Conservation (phyloP, 2,888 invertebrate species). For the Phlogophora meticulosa region DNA sequence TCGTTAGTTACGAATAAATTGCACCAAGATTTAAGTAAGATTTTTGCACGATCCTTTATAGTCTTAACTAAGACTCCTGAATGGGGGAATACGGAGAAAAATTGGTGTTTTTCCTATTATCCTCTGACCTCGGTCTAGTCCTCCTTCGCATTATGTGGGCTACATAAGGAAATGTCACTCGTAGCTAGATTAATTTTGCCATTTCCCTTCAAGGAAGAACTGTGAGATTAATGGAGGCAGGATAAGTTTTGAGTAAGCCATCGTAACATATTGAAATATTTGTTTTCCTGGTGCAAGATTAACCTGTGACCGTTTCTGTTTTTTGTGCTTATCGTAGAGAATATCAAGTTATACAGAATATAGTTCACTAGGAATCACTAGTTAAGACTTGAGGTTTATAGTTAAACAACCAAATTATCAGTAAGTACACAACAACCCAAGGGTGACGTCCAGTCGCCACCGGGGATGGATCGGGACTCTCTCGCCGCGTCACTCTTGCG, state of each 20-base stretch:
- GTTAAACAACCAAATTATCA: no score
- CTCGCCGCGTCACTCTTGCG: no score
- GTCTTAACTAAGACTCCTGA: conserved; percentile 7
- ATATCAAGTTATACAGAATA: no score
- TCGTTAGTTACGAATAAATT: conserved; percentile 22
- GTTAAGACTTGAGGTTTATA: no score
- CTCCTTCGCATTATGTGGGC: conserved; percentile 1
- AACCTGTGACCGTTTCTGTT: no score
- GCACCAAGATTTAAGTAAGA: conserved; percentile 8
- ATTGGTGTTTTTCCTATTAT: conserved; percentile 21
- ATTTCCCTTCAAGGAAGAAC: conserved; percentile 1
- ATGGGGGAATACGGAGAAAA: conserved; percentile 17
- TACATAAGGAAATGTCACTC: conserved; percentile 29
- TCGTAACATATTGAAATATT: conserved; percentile 16
- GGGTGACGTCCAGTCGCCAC: no score
- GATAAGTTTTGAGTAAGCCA: conserved; percentile 26
- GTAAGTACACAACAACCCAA: no score
- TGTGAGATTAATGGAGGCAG: conserved; percentile 22
- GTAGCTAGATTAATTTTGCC: conserved; percentile 25
- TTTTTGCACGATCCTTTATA: background rate
- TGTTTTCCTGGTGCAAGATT: background rate
- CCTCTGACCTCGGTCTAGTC: conserved; percentile 11
- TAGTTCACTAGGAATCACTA: no score
- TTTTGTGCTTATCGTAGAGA: no score
- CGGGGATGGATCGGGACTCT: no score